These are phyloP conservation scores for Xanthia icteritia DNA, from an alignment of 2,888 invertebrate species.

Conservation along the genomic window DNA sequence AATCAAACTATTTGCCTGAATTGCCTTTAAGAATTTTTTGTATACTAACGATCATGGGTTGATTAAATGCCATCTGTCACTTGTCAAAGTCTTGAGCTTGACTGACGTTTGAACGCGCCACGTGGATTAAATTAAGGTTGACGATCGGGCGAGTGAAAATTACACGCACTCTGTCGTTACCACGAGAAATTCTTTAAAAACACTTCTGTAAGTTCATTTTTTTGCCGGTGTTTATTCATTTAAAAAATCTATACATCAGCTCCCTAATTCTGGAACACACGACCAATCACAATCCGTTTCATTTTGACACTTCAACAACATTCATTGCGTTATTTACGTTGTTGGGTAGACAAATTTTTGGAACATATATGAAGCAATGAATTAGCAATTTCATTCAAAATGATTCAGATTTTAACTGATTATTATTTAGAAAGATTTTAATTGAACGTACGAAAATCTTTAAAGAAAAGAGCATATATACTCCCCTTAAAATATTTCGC, in stretches of 20 bases:
- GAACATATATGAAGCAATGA: too few species aligned
- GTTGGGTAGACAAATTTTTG: too few species aligned
- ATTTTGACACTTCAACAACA: too few species aligned
- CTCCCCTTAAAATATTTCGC: not conserved
- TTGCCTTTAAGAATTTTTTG: not conserved
- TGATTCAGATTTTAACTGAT: too few species aligned
- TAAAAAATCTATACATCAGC: not conserved
- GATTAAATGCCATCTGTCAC: not conserved
- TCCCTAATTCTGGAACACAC: too few species aligned
- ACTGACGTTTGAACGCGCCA: not conserved
- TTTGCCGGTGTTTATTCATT: not conserved
- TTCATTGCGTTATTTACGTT: too few species aligned
- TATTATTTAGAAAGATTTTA: too few species aligned
- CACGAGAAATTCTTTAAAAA: not conserved
- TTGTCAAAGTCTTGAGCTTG: conserved; percentile 2
- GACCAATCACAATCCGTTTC: too few species aligned
- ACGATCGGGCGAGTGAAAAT: too few species aligned
- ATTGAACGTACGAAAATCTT: not conserved
- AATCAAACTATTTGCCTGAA: too few species aligned
- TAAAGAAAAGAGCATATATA: not conserved
- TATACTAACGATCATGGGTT: not conserved
- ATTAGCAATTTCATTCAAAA: too few species aligned
- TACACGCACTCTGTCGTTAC: not conserved
- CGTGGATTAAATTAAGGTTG: not conserved
- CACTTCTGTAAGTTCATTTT: not conserved